These are phyloP conservation scores for Elgaria multicarinata DNA, from an alignment of 2,113 vertebrate genomes.

Conservation along the genomic window DNA sequence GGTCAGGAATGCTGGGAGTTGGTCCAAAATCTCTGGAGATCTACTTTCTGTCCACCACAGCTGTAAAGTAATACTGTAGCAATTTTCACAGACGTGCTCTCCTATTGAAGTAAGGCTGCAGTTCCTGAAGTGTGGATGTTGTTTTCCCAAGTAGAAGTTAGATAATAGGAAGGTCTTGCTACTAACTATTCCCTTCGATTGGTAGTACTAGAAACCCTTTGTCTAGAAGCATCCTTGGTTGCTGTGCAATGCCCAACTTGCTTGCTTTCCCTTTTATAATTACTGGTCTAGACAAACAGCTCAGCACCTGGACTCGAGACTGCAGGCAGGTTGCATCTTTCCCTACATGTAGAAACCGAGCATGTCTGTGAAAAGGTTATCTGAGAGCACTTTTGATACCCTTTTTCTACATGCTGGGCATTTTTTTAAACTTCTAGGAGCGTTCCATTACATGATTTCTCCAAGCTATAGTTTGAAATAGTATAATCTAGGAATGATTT, in stretches of 20 bases:
- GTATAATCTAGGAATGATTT: not conserved
- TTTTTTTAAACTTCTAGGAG: not conserved
- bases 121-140: not conserved
- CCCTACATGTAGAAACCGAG: slow-evolving; percentile 36
- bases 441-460: not conserved
- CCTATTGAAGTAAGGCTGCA: not conserved
- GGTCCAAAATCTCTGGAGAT: not conserved
- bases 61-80: not conserved
- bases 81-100: not conserved
- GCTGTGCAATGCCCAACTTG: slow-evolving; percentile 1
- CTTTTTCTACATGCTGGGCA: not conserved
- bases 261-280: not conserved
- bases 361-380: slow-evolving; percentile 37
- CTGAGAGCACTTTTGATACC: not conserved
- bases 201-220: no score
- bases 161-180: not conserved
- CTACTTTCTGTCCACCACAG: not conserved
- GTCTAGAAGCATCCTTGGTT: not conserved
- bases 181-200: no score
- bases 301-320: not conserved
- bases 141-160: not conserved
- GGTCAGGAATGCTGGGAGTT: not conserved
- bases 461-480: not conserved
- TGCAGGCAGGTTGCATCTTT: not conserved
- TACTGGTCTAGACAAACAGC: not conserved